These are phyloP conservation scores for Harpegnathos saltator DNA, from an alignment of 1,140 invertebrate species.

Conservation along the genomic window DNA sequence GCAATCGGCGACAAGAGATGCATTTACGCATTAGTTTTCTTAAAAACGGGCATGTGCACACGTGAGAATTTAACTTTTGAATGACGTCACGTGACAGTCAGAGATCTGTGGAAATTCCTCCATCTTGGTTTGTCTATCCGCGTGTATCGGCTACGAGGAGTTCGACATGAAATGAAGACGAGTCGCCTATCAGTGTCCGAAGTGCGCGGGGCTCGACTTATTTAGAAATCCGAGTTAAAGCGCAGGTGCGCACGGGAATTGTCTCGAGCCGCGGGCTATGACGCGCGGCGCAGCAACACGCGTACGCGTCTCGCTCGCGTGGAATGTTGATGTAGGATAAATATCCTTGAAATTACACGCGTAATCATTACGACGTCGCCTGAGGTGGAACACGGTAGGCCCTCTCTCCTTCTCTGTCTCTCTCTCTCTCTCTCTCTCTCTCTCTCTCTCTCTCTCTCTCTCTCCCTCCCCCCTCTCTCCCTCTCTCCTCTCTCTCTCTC, in stretches of 20 bases:
- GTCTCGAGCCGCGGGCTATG: conserved; percentile 45
- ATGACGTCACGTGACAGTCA: too few species aligned
- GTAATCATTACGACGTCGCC: conserved; percentile 61
- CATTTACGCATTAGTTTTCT: too few species aligned
- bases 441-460: too few species aligned
- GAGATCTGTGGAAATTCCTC: too few species aligned
- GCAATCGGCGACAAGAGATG: too few species aligned
- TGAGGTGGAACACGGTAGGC: conserved; percentile 52
- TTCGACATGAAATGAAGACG: conserved; percentile 29
- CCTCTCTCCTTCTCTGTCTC: too few species aligned
- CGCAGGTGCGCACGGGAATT: conserved; percentile 52
- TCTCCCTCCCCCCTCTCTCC: too few species aligned
- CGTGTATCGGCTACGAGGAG: not conserved
- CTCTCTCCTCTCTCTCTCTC: too few species aligned
- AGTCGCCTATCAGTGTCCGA: not conserved
- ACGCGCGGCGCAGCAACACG: conserved; percentile 31
- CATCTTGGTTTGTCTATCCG: not conserved
- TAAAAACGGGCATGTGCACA: too few species aligned
- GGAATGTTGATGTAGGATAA: conserved; percentile 63
- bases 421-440: too few species aligned
- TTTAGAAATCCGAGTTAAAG: conserved; percentile 57
- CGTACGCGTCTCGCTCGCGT: conserved; percentile 43
- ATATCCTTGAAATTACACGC: conserved; percentile 63
- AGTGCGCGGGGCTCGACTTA: conserved; percentile 20
- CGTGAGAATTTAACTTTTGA: too few species aligned